Evolutionary conservation across 2,113 vertebrate species (phyloP).

Genomic region (Macquaria australasica): DNA sequence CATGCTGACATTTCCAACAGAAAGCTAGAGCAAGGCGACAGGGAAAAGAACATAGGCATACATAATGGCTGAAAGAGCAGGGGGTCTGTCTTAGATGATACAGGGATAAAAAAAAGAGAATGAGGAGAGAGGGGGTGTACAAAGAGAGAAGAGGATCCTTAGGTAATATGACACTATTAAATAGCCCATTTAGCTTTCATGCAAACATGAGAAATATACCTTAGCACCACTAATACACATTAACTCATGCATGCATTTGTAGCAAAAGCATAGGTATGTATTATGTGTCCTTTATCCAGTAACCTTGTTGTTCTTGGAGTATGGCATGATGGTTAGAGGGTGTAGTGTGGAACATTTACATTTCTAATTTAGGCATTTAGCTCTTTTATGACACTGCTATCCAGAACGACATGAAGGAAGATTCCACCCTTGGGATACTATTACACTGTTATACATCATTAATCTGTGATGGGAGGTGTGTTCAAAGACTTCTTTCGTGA

Average conservation of each 20-base stretch:
- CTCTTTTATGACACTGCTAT: conserved; percentile 28
- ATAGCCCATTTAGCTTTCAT: conserved; percentile 12
- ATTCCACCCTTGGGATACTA: conserved; percentile 2
- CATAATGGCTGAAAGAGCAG: conserved; percentile 65
- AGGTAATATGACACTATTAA: conserved; percentile 19
- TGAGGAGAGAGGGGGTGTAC: conserved; percentile 28
- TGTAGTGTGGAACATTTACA: conserved; percentile 27
- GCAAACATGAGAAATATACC: conserved; percentile 28
- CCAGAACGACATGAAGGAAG: conserved; percentile 22
- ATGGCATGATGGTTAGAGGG: conserved; percentile 20
- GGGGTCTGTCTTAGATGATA: conserved; percentile 57
- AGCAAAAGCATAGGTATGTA: neutral
- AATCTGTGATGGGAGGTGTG: conserved; percentile 24
- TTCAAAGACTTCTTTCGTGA: neutral
- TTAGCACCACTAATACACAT: conserved; percentile 7
- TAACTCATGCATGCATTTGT: neutral
- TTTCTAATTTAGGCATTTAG: conserved; percentile 60
- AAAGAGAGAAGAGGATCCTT: conserved; percentile 16
- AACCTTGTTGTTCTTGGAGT: conserved; percentile 22
- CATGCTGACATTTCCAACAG: conserved; percentile 79
- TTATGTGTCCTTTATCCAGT: conserved; percentile 21
- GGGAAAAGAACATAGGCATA: conserved; percentile 65
- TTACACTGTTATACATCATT: conserved; percentile 31
- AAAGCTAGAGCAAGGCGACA: conserved; percentile 69
- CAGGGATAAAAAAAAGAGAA: conserved; percentile 34